Conservation (phyloP, 2,888 invertebrate genomes). For the Apotomis turbidana region DNA sequence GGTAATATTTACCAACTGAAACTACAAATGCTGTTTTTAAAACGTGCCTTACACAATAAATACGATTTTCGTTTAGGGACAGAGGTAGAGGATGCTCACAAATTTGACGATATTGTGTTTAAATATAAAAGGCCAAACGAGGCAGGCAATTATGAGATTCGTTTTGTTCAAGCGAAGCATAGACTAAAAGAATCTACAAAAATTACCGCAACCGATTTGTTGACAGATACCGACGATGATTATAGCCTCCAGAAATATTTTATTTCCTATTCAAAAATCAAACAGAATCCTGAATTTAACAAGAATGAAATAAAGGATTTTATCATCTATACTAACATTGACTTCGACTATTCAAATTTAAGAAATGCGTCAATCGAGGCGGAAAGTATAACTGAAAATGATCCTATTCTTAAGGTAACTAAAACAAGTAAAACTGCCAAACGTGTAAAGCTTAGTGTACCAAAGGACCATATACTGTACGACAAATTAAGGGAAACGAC, state of each 20-base stretch:
- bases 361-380: neutral
- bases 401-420: neutral
- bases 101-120: conserved; percentile 4
- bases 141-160: neutral
- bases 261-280: neutral
- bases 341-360: neutral
- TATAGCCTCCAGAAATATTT: conserved; percentile 1
- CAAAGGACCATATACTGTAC: neutral
- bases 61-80: neutral
- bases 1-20: conserved; percentile 2
- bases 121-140: neutral
- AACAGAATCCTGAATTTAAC: neutral
- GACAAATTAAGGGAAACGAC: no score
- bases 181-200: neutral
- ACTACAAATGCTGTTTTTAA: conserved; percentile 2
- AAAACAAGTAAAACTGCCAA: neutral
- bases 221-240: neutral
- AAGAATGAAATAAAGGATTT: neutral
- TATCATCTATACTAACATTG: neutral
- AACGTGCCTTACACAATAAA: neutral
- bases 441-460: neutral
- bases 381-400: neutral
- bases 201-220: neutral
- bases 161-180: neutral
- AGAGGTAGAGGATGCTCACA: neutral